Evolutionary conservation across 2,113 vertebrate genomes (phyloP), one percentile per base, ranked within the genome.

Genomic region (Sapajus apella): DNA sequence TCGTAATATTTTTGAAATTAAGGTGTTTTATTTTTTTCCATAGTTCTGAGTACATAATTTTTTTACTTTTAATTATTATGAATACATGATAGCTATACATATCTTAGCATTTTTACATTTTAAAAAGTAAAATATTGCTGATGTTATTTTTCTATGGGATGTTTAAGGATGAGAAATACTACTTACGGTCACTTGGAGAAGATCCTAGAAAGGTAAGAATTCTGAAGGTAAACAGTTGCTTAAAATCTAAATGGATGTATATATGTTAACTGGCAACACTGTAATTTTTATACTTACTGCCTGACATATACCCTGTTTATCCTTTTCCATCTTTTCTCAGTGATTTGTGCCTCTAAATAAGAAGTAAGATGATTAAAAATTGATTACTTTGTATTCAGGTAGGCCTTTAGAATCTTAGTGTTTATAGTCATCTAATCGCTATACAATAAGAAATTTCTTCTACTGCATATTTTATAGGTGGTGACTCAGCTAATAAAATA

Each of bases 171-270:
- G 99, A 99, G 98, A 99, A 99, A 83, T 99, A 99, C 96, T 99
- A 99, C 75, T 98, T 99, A n/a, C 98, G 99, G 11, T 99, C 99
- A 0, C 99, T 99, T 84, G 99, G 99, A 97, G 99, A 99, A 92
- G 99, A 99, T 43, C 99, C 98, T 25, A 98, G 99, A 73, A 99
- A 99, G 99, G 99, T 99, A 98, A 96, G 98, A 97, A 97, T 89
- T 94, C 55, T 93, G 56, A 80, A 94, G 66, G 35, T 96, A 73
- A 88, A 66, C 6, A 87, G 5, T 85, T 73, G n/a, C 21, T 88
- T 64, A 47, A 93, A 47, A 85, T 21, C 30, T 93, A 85, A 30
- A 43, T 66, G 37, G 43, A 56, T 83, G 20, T 73, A 23, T 66
- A 30, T 66, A 23, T 90, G 58, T 86, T 90, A 79, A 90, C 21